Evolutionary conservation across 2,888 invertebrate genomes (phyloP), one percentile per base, ranked within the genome.

Genomic region (Neoscelio sp.): DNA sequence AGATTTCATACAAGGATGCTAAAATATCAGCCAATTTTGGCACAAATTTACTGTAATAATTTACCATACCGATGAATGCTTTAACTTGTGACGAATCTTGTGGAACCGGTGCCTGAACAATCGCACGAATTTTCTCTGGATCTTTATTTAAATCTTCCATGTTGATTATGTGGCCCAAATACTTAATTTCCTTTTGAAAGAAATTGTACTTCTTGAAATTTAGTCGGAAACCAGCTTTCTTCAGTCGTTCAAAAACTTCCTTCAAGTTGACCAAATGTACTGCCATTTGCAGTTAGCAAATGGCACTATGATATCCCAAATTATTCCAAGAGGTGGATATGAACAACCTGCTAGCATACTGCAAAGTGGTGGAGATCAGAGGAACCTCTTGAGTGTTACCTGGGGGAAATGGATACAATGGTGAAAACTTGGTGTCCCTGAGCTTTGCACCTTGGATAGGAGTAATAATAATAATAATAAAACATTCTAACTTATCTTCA

Each of bases 121-220:
- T 83, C 0, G 80, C 83, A 38, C 54, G 13, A 3, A 83, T 38
- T 60, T 83, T 80, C 12, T 46, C 58, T 3, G 71, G 68, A 42
- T 80, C 65, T 13, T 70, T 77, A 7, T 42, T 46, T 1, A 73
- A 26, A 15, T 83, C 85, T 5, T 80, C 10, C 71, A 80, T 77
- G 23, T 56, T 81, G 38, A 85, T 78, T 8, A 80, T 77, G 52
- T 80, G 79, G 1, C 87, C 87, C 10, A 91, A 79, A 81, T 88
- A 90, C 7, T 82, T 77, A 12, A 88, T 78, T 68, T 86, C 74
- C 0, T 84, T 52, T 73, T 85, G 67, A 20, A 86, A 87, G 70
- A 90, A 88, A 8, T 65, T 23, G 52, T 87, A 88, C 48, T 89
- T 89, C 2, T 75, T 52, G 4, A 50, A 50, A 17, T 85, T 86